Evolutionary conservation across 2,888 invertebrate species (phyloP).

Genomic region (Hemistola chrysoprasaria): DNA sequence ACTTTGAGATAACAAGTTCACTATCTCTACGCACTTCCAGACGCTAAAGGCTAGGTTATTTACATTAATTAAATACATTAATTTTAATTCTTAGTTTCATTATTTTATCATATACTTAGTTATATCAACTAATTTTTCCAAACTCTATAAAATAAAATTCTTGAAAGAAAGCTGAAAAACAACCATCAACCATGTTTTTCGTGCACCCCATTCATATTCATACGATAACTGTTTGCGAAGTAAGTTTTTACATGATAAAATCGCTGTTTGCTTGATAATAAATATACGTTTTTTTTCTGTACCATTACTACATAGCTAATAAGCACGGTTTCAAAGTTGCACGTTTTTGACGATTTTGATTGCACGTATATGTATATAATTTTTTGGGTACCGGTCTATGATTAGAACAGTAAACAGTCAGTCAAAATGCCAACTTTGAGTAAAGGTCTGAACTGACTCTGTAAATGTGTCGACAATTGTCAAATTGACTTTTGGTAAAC

Average conservation of each 20-base stretch:
- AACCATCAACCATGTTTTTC: slow-evolving; percentile 81
- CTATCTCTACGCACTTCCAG: slow-evolving; percentile 60
- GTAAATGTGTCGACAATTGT: no score
- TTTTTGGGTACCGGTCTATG: no score
- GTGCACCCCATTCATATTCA: slow-evolving; percentile 54
- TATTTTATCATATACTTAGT: slow-evolving; percentile 40
- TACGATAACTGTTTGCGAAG: slow-evolving; percentile 10
- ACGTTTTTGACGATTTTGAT: no score
- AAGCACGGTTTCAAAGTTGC: no score
- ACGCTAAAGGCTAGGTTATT: slow-evolving; percentile 69
- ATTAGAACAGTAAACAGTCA: no score
- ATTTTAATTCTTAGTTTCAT: slow-evolving; percentile 38
- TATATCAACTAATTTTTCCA: slow-evolving; percentile 41
- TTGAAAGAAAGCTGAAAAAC: slow-evolving; percentile 77
- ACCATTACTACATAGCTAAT: no score
- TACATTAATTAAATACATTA: slow-evolving; percentile 52
- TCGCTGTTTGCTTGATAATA: background rate
- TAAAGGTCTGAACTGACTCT: no score
- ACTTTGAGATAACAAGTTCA: slow-evolving; percentile 58
- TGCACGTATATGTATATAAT: no score
- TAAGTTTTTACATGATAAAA: no score
- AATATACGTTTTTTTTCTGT: background rate
- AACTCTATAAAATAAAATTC: slow-evolving; percentile 50
- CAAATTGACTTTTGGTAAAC: no score
- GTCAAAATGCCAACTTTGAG: no score